phyloP scores from a whole-genome alignment of 2,797 vertebrate species.

The Rhynchonycteris naso region DNA sequence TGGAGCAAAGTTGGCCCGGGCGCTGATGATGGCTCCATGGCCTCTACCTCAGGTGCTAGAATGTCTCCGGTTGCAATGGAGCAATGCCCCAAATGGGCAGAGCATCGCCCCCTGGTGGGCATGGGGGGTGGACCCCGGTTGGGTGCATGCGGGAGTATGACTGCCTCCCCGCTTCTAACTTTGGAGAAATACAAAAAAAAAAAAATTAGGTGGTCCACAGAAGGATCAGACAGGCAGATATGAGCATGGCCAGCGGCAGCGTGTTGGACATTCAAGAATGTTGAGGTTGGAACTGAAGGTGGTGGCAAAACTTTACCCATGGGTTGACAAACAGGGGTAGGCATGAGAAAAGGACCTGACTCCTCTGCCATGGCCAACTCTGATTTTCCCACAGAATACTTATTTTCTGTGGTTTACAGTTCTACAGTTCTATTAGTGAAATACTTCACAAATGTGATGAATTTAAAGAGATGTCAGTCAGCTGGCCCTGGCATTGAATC shows the following conservation, averaged over 20 bases:
- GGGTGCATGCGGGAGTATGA: too few relatives aligned
- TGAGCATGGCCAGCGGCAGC: background rate
- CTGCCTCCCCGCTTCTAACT: too few relatives aligned
- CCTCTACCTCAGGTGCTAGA: too few relatives aligned
- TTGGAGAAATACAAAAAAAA: background rate
- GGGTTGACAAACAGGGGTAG: background rate
- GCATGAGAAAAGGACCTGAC: background rate
- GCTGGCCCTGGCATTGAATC: background rate
- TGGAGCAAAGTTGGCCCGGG: too few relatives aligned
- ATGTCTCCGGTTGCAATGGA: too few relatives aligned
- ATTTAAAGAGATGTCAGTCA: constrained; percentile 21
- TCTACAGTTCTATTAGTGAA: background rate
- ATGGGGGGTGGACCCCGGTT: too few relatives aligned
- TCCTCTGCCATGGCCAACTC: background rate
- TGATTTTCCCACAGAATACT: background rate
- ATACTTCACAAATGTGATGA: background rate
- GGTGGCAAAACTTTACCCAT: background rate
- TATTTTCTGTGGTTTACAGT: background rate
- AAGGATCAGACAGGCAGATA: background rate
- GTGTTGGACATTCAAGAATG: background rate
- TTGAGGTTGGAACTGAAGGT: background rate
- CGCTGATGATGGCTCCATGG: too few relatives aligned
- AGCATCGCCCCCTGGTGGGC: too few relatives aligned
- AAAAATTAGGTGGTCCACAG: background rate
- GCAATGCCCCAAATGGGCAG: too few relatives aligned